A percentile compares a stretch with the other conserved stretches of the same genome.
Evolutionary conservation across 2,797 vertebrate genomes (phyloP).

Genomic region (Simalia tracyae): DNA sequence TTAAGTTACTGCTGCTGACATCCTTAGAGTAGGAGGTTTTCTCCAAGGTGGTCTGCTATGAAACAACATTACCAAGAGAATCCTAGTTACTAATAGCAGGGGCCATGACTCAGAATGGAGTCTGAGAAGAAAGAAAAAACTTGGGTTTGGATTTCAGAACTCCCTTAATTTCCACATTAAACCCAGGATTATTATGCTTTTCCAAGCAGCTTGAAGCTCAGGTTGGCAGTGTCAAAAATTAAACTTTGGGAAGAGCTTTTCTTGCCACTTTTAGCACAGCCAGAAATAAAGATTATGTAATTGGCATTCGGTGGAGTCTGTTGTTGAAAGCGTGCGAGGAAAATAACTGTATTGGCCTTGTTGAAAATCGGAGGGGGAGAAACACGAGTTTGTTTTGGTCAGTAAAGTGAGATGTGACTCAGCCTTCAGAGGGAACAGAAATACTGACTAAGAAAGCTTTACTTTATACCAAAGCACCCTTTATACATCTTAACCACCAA

Average conservation of each 20-base stretch:
- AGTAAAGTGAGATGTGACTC: conserved; percentile 25
- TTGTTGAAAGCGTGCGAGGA: background rate
- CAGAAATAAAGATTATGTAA: conserved; percentile 32
- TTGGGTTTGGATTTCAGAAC: background rate
- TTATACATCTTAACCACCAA: background rate
- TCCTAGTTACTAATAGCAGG: background rate
- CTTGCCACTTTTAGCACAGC: conserved; percentile 26
- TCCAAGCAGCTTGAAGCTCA: background rate
- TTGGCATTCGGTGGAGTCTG: background rate
- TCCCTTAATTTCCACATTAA: conserved; percentile 25
- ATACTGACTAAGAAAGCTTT: background rate
- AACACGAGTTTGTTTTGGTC: conserved; percentile 26
- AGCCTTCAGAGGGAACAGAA: background rate
- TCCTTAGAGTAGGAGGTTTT: background rate
- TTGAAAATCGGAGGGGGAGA: background rate
- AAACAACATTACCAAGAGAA: background rate
- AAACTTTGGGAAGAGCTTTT: background rate
- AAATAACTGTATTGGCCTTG: conserved; percentile 2
- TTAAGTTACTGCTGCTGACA: background rate
- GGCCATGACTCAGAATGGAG: conserved; percentile 19
- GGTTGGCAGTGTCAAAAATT: conserved; percentile 21
- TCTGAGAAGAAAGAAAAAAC: background rate
- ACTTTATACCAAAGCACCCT: conserved; percentile 15
- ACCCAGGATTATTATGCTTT: conserved; percentile 5
- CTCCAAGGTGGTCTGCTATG: conserved; percentile 21